phyloP scores from a whole-genome alignment of 1,140 invertebrate species.

The Ceratina japonica region DNA sequence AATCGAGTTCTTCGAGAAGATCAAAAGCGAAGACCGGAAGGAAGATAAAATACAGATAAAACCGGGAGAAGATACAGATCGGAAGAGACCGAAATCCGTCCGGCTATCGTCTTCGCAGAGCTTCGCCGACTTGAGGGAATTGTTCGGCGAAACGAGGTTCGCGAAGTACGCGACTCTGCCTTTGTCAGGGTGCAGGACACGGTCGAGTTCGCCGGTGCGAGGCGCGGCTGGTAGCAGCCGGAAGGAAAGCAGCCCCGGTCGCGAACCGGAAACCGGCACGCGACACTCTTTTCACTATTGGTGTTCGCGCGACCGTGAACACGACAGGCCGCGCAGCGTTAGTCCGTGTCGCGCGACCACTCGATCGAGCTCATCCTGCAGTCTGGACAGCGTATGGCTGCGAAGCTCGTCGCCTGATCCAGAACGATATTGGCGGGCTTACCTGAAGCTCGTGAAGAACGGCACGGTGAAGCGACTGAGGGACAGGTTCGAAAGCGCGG shows the following conservation, averaged over 20 bases:
- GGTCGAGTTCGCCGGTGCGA: conserved; percentile 63
- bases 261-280: conserved; percentile 66
- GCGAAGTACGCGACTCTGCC: conserved; percentile 62
- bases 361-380: conserved; percentile 79
- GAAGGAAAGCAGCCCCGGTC: conserved; percentile 63
- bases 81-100: background rate
- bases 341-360: conserved; percentile 73
- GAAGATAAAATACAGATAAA: background rate
- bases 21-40: conserved; percentile 70
- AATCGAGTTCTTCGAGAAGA: conserved; percentile 89
- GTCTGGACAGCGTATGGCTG: conserved; percentile 83
- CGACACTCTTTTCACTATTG: conserved; percentile 62
- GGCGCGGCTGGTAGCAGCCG: conserved; percentile 46
- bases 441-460: conserved; percentile 84
- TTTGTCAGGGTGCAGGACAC: conserved; percentile 56
- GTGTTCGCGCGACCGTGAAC: conserved; percentile 68
- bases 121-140: conserved; percentile 86
- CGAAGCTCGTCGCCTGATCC: conserved; percentile 85
- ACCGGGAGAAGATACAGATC: background rate
- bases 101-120: conserved; percentile 83
- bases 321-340: conserved; percentile 72
- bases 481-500: conserved; percentile 86
- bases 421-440: conserved; percentile 85
- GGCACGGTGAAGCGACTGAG: conserved; percentile 88
- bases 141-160: conserved; percentile 85